A percentile compares a stretch with the other conserved stretches of the same genome.
phyloP scores from a whole-genome alignment of 1,140 invertebrate genomes.

The Drosophila bifasciata region DNA sequence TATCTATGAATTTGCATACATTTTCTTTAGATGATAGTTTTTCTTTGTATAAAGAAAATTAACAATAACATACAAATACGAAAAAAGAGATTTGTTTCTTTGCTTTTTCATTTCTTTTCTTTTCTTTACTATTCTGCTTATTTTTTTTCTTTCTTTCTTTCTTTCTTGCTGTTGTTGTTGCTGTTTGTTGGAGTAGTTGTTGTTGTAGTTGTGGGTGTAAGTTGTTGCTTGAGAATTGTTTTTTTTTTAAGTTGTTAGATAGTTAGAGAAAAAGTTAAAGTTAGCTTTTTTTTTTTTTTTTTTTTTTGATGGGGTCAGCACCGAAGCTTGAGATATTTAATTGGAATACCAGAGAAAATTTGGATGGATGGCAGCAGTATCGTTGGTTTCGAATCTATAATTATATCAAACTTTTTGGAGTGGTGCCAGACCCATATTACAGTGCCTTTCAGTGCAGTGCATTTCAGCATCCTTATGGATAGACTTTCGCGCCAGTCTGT shows the following conservation, averaged over 20 bases:
- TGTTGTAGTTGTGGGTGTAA: conserved; percentile 61
- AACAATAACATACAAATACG: conserved; percentile 84
- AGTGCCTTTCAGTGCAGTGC: conserved; percentile 45
- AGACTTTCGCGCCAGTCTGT: conserved; percentile 29
- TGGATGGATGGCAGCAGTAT: background rate
- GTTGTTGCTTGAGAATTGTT: conserved; percentile 58
- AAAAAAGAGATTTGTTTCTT: conserved; percentile 83
- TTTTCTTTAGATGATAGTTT: conserved; percentile 84
- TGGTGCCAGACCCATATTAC: conserved; percentile 20
- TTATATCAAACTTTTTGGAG: conserved; percentile 32
- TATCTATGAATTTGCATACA: conserved; percentile 83
- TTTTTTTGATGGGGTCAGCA: conserved; percentile 27
- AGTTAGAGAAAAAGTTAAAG: conserved; percentile 71
- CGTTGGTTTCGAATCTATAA: conserved; percentile 1
- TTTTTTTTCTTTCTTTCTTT: conserved; percentile 12
- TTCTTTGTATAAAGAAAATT: conserved; percentile 80
- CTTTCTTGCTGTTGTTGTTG: conserved; percentile 50
- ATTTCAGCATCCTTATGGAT: conserved; percentile 50
- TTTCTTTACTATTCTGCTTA: conserved; percentile 40
- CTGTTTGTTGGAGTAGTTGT: conserved; percentile 52
- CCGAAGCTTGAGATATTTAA: conserved; percentile 29
- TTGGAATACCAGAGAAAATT: background rate
- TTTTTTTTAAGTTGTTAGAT: conserved; percentile 59
- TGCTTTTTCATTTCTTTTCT: conserved; percentile 19
- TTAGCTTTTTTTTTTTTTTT: conserved; percentile 29